Conservation (phyloP, 2,797 vertebrate genomes). For the Eospalax fontanierii region DNA sequence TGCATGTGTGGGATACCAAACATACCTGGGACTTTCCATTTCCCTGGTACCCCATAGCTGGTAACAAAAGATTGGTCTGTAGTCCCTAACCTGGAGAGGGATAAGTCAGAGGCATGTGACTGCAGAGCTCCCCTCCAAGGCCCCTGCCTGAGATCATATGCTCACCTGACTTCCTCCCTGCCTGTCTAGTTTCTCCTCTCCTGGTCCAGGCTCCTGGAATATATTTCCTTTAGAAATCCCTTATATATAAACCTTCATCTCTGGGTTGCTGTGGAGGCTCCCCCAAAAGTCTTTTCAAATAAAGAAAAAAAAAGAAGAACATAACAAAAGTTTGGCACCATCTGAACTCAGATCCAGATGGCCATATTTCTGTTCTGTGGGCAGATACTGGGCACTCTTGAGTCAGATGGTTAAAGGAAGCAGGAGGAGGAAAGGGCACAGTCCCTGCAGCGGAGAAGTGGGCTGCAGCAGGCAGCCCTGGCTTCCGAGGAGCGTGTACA, state of each 20-base stretch:
- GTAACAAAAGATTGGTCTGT: not conserved
- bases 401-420: constrained; percentile 36
- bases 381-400: not conserved
- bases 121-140: not conserved
- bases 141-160: not conserved
- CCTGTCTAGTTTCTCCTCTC: not conserved
- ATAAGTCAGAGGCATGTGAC: not conserved
- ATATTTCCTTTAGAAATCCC: not conserved
- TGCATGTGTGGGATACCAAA: not conserved
- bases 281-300: not conserved
- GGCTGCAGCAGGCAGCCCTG: not conserved
- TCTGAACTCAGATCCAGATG: not conserved
- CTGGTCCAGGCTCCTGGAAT: not conserved
- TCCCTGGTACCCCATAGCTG: not conserved
- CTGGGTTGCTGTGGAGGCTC: not conserved
- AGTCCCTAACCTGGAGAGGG: not conserved
- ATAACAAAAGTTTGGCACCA: not conserved
- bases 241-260: not conserved
- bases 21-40: not conserved
- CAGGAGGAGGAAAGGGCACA: not conserved
- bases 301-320: too few species aligned
- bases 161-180: not conserved
- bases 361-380: not conserved
- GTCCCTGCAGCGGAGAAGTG: not conserved
- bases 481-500: not conserved